Evolutionary conservation across 2,888 invertebrate genomes (phyloP).

Genomic region (Amblyteles armatorius): DNA sequence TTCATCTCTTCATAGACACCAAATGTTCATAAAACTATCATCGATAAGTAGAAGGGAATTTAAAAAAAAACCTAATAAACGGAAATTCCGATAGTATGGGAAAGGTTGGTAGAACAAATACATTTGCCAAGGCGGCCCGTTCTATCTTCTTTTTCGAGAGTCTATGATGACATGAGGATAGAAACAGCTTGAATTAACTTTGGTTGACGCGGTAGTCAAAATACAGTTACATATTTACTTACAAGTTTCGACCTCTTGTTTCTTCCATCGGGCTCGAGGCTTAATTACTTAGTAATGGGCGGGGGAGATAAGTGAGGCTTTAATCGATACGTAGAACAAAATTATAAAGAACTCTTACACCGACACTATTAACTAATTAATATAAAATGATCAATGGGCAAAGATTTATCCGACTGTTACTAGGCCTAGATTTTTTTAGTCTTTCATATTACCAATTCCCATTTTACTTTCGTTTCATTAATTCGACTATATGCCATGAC

Average conservation of each 20-base stretch:
- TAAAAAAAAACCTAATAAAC: neutral
- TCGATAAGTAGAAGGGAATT: conserved; percentile 56
- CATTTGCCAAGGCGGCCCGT: conserved; percentile 13
- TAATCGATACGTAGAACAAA: conserved; percentile 40
- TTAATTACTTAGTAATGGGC: conserved; percentile 9
- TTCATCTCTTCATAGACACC: conserved; percentile 56
- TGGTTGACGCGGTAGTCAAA: neutral
- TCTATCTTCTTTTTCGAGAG: conserved; percentile 35
- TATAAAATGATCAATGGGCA: conserved; percentile 36
- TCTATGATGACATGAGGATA: neutral
- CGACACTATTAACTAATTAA: conserved; percentile 31
- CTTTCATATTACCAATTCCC: conserved; percentile 66
- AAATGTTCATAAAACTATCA: conserved; percentile 60
- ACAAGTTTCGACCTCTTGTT: conserved; percentile 5
- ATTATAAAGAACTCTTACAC: conserved; percentile 43
- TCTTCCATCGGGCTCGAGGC: conserved; percentile 23
- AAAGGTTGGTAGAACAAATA: conserved; percentile 4
- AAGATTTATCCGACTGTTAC: conserved; percentile 38
- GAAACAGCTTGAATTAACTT: neutral
- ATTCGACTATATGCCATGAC: conserved; percentile 64
- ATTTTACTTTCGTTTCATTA: conserved; percentile 63
- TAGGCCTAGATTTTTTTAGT: conserved; percentile 64
- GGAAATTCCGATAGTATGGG: conserved; percentile 19
- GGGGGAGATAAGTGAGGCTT: conserved; percentile 26
- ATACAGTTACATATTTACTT: neutral